A percentile compares a stretch with the other conserved stretches of the same genome.
Conservation (phyloP, 1,140 invertebrate genomes). For the Diabrotica undecimpunctata region DNA sequence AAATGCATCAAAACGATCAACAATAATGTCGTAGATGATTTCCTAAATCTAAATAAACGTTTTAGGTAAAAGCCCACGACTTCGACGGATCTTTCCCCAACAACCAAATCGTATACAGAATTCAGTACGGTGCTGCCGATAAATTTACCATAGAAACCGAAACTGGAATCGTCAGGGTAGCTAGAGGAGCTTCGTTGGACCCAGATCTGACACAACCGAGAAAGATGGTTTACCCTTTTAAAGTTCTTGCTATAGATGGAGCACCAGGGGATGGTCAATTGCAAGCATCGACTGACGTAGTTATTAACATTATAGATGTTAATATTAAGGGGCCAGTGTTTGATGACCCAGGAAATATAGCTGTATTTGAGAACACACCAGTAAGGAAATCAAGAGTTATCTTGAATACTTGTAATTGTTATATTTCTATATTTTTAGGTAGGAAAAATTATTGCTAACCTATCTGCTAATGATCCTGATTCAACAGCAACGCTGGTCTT, state of each 20-base stretch:
- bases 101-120: conserved; percentile 82
- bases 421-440: conserved; percentile 50
- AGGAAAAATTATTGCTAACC: conserved; percentile 63
- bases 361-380: conserved; percentile 72
- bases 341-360: conserved; percentile 62
- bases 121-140: conserved; percentile 81
- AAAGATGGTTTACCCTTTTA: conserved; percentile 62
- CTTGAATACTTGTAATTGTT: too few relatives aligned
- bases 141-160: conserved; percentile 88
- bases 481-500: conserved; percentile 72
- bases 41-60: conserved; percentile 45
- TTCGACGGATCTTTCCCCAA: conserved; percentile 81
- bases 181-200: conserved; percentile 82
- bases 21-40: too few relatives aligned
- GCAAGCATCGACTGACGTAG: conserved; percentile 67
- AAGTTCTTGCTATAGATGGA: conserved; percentile 78
- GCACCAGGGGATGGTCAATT: conserved; percentile 76
- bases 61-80: conserved; percentile 79
- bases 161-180: conserved; percentile 78
- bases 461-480: conserved; percentile 76
- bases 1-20: too few relatives aligned
- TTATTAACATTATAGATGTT: conserved; percentile 83
- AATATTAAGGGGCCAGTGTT: conserved; percentile 86
- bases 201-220: conserved; percentile 79
- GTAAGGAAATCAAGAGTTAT: conserved; percentile 49